These are phyloP conservation scores for Cathartes aura DNA, from an alignment of 2,113 vertebrate species.

Conservation along the genomic window DNA sequence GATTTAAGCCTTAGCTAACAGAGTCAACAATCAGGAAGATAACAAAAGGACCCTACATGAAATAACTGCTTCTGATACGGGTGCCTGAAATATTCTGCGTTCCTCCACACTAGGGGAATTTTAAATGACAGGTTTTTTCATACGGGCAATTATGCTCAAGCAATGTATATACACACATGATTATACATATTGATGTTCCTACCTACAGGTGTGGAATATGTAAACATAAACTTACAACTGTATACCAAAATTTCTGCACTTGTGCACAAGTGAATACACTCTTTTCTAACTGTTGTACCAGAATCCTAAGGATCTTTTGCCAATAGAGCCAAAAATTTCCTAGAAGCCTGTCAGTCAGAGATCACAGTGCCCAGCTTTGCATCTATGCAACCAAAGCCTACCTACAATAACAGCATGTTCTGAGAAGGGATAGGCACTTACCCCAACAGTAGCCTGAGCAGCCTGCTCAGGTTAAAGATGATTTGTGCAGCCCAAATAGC, in stretches of 20 bases:
- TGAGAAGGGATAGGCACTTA: neutral
- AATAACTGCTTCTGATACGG: neutral
- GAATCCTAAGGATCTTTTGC: neutral
- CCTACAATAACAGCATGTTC: fast-evolving
- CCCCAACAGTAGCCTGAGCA: neutral
- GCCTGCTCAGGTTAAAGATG: neutral
- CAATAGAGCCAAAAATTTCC: neutral
- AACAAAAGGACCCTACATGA: neutral
- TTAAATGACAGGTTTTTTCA: neutral
- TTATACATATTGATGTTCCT: neutral
- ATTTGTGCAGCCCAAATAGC: neutral
- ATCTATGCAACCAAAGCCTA: neutral
- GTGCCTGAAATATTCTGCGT: neutral
- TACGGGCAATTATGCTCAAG: neutral
- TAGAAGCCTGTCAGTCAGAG: neutral
- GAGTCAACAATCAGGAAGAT: neutral
- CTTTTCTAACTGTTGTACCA: neutral
- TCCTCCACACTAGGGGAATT: neutral
- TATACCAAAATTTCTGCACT: neutral
- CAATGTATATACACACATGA: neutral
- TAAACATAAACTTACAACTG: neutral
- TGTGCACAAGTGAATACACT: neutral
- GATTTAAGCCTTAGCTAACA: slow-evolving; percentile 1
- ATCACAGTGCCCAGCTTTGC: neutral
- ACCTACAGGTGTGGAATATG: neutral